Percentiles rank a stretch among this genome's conserved stretches.
These are phyloP conservation scores for Pycnonotus jocosus DNA, from an alignment of 2,113 vertebrate species.

Conservation along the genomic window DNA sequence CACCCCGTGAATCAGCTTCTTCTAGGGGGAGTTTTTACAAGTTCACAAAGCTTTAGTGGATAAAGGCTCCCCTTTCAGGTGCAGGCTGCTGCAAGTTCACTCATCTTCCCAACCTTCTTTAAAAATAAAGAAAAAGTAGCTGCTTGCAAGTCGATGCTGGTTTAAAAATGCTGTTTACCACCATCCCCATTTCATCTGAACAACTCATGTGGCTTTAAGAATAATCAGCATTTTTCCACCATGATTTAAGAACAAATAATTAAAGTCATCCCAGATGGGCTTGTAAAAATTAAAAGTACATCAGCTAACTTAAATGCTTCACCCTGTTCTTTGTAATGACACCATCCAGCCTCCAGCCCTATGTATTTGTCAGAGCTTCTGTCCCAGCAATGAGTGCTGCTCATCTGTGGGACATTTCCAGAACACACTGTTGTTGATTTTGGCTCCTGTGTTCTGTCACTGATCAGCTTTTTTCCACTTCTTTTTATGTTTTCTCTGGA, in stretches of 20 bases:
- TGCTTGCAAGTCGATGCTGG: constrained; percentile 2
- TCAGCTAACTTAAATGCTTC: constrained; percentile 19
- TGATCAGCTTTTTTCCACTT: neutral
- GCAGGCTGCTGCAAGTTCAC: neutral
- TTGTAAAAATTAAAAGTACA: constrained; percentile 55
- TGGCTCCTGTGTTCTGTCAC: neutral
- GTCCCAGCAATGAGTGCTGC: neutral
- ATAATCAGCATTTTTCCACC: constrained; percentile 49
- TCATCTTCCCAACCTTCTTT: neutral
- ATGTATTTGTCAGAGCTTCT: neutral
- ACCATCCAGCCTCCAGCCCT: neutral
- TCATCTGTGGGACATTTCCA: neutral
- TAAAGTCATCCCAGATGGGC: constrained; percentile 52
- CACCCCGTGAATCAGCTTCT: neutral
- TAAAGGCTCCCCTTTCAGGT: neutral
- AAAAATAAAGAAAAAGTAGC: neutral
- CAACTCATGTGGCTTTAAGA: constrained; percentile 20
- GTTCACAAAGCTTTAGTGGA: neutral
- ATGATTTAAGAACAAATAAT: constrained; percentile 63
- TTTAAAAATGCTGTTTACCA: constrained; percentile 29
- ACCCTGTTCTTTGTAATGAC: neutral
- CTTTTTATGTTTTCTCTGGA: neutral
- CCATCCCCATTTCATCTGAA: neutral
- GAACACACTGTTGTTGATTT: neutral
- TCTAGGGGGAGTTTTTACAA: constrained; percentile 1